Conservation (phyloP, 2,797 vertebrate species). For the Fundulus diaphanus region DNA sequence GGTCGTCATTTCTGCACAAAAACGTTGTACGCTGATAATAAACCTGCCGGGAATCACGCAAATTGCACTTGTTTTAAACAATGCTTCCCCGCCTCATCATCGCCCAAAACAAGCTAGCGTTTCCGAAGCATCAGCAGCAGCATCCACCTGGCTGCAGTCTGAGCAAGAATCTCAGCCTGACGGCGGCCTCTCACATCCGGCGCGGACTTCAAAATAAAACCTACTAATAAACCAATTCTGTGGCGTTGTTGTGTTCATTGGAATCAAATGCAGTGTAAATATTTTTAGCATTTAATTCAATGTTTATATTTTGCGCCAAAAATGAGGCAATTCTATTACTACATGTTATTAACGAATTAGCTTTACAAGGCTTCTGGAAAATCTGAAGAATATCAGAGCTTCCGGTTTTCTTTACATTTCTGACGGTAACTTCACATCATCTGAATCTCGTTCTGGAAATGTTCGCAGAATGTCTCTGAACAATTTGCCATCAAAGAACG, state of each 20-base stretch:
- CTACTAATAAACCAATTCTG: neutral
- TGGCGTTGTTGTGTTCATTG: too few species aligned
- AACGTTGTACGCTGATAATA: conserved; percentile 17
- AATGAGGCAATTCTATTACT: too few species aligned
- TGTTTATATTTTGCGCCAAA: too few species aligned
- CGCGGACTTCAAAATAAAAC: conserved; percentile 39
- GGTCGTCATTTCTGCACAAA: conserved; percentile 78
- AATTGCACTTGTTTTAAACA: conserved; percentile 36
- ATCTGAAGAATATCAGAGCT: neutral
- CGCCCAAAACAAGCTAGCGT: conserved; percentile 55
- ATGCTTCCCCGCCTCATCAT: conserved; percentile 73
- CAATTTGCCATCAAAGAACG: neutral
- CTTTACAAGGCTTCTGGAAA: too few species aligned
- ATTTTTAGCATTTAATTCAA: too few species aligned
- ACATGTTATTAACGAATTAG: too few species aligned
- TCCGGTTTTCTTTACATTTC: too few species aligned
- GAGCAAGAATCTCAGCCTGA: neutral
- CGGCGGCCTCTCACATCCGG: conserved; percentile 22
- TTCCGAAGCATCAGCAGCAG: conserved; percentile 55
- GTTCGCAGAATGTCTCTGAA: neutral
- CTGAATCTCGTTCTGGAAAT: neutral
- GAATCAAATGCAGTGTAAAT: too few species aligned
- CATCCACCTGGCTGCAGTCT: conserved; percentile 63
- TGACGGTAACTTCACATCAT: too few species aligned
- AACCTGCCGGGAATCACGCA: conserved; percentile 16